phyloP scores from a whole-genome alignment of 1,140 invertebrate genomes.

The Meloidogyne hapla region DNA sequence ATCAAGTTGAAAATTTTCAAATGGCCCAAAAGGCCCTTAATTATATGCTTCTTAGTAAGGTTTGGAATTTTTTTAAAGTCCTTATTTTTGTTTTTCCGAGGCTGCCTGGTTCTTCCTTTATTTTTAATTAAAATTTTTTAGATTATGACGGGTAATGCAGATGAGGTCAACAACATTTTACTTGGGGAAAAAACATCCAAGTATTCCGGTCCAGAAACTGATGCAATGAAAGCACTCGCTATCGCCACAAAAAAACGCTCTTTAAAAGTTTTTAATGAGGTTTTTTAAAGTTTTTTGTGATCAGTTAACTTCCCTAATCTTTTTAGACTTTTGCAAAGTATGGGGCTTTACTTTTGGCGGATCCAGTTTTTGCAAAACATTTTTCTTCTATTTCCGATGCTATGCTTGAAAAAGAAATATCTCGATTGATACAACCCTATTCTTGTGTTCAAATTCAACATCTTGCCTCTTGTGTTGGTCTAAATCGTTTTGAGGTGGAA shows the following conservation, averaged over 20 bases:
- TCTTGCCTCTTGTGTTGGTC: constrained; percentile 81
- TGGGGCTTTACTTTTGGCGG: constrained; percentile 85
- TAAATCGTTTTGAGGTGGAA: constrained; percentile 73
- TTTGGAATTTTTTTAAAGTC: constrained; percentile 74
- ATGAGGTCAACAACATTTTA: constrained; percentile 91
- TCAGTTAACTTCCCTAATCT: background rate
- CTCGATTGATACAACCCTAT: constrained; percentile 96
- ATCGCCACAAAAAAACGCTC: constrained; percentile 85
- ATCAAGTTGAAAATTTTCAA: constrained; percentile 76
- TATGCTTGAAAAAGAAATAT: constrained; percentile 98
- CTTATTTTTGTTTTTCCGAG: background rate
- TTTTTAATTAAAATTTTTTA: too few species aligned
- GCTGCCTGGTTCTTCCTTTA: too few species aligned
- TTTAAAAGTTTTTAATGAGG: constrained; percentile 67
- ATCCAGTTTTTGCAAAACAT: constrained; percentile 92
- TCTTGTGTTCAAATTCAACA: constrained; percentile 79
- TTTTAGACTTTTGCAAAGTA: constrained; percentile 77
- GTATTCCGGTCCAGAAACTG: constrained; percentile 89
- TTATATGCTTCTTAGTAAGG: constrained; percentile 98
- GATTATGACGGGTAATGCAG: constrained; percentile 70
- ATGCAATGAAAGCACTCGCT: constrained; percentile 92
- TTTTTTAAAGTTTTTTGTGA: constrained; percentile 45
- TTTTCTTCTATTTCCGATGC: constrained; percentile 93
- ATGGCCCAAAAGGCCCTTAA: constrained; percentile 91
- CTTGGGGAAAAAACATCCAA: constrained; percentile 94